These are phyloP conservation scores for Phoenicopterus ruber DNA, from an alignment of 2,113 vertebrate genomes.

Conservation along the genomic window DNA sequence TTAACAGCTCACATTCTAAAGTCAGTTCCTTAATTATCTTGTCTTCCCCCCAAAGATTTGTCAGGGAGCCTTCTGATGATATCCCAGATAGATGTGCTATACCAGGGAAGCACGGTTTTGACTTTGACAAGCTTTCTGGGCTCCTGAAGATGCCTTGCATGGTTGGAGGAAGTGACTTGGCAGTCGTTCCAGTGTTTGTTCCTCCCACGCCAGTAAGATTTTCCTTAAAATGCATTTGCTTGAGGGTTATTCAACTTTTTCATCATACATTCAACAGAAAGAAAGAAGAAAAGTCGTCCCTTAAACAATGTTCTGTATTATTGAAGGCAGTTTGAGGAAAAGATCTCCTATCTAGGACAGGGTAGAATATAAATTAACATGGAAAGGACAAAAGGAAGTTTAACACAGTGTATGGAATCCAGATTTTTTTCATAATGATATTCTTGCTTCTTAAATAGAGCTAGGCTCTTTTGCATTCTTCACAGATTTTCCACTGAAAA, in stretches of 20 bases:
- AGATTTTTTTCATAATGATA: neutral
- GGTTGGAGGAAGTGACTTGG: neutral
- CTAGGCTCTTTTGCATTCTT: neutral
- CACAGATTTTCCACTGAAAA: neutral
- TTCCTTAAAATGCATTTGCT: conserved; percentile 23
- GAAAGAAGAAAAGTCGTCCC: neutral
- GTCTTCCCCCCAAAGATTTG: conserved; percentile 3
- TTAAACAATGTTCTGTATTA: neutral
- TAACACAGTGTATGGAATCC: neutral
- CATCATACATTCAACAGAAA: neutral
- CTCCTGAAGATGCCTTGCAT: neutral
- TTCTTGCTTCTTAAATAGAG: neutral
- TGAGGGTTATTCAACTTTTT: neutral
- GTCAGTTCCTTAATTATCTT: conserved; percentile 45
- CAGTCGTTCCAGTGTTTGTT: neutral
- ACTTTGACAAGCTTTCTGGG: neutral
- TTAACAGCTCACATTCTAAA: conserved; percentile 19
- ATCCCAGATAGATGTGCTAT: neutral
- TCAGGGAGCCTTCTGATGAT: neutral
- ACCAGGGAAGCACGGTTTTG: neutral
- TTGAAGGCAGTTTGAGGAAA: neutral
- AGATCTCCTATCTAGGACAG: neutral
- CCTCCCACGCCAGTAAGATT: neutral
- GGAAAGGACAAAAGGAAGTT: neutral
- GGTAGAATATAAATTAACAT: conserved; percentile 11